Conservation (phyloP, 2,797 vertebrate species). For the Coranthus polyacanthus region DNA sequence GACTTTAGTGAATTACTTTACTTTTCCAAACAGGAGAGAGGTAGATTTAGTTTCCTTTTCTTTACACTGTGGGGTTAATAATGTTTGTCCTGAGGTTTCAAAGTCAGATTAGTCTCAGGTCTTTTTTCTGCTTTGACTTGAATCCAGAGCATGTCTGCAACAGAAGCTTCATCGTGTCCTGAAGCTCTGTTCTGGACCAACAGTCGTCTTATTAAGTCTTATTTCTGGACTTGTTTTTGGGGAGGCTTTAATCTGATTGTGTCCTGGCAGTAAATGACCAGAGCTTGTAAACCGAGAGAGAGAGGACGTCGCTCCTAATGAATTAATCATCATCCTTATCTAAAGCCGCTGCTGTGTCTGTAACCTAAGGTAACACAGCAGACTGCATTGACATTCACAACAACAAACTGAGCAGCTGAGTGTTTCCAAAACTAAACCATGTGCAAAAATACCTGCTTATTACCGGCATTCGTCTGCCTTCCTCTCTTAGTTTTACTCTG, state of each 20-base stretch:
- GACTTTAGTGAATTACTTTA: neutral
- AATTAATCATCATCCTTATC: constrained; percentile 68
- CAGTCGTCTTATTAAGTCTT: too few species aligned
- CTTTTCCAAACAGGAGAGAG: too few species aligned
- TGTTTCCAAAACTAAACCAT: neutral
- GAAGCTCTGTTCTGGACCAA: neutral
- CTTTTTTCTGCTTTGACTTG: too few species aligned
- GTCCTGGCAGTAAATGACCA: constrained; percentile 1
- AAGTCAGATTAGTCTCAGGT: too few species aligned
- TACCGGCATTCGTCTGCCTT: neutral
- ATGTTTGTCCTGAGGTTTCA: too few species aligned
- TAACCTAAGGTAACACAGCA: constrained; percentile 41
- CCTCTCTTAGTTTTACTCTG: neutral
- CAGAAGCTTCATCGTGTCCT: neutral
- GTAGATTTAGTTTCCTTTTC: neutral
- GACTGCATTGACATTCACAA: constrained; percentile 19
- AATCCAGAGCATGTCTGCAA: too few species aligned
- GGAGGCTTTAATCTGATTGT: constrained; percentile 13
- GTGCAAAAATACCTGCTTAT: neutral
- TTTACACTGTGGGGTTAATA: too few species aligned
- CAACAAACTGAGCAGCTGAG: constrained; percentile 13
- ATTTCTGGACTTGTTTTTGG: neutral
- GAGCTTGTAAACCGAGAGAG: constrained; percentile 47
- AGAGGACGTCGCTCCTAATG: constrained; percentile 47
- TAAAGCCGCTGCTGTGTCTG: constrained; percentile 43